A percentile compares a stretch with the other conserved stretches of the same genome.
These are phyloP conservation scores for Ecliptopera silaceata DNA, from an alignment of 2,888 invertebrate species.

Conservation along the genomic window DNA sequence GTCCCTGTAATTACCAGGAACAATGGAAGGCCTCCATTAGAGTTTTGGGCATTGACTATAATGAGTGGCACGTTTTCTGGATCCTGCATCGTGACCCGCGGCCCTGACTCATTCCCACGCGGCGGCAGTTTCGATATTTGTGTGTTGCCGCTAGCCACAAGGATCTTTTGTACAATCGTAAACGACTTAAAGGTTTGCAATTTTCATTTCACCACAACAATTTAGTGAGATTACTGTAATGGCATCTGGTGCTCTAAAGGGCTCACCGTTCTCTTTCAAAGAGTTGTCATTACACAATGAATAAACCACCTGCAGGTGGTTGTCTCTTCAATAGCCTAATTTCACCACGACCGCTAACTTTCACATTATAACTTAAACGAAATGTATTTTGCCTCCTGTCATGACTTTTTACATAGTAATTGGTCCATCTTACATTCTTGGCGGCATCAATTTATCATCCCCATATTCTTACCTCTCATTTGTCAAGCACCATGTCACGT, in stretches of 20 bases:
- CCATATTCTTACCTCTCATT: conserved; percentile 6
- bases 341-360: not conserved
- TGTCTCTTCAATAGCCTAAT: conserved; percentile 40
- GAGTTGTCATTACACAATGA: conserved; percentile 25
- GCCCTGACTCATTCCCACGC: conserved; percentile 54
- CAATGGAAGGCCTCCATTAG: conserved; percentile 45
- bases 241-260: conserved; percentile 33
- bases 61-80: conserved; percentile 55
- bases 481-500: conserved; percentile 12
- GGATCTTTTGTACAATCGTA: conserved; percentile 42
- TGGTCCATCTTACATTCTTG: not conserved
- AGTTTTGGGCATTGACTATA: conserved; percentile 48
- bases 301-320: conserved; percentile 27
- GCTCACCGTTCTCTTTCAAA: conserved; percentile 24
- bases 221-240: conserved; percentile 44
- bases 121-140: conserved; percentile 51
- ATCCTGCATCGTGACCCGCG: conserved; percentile 55
- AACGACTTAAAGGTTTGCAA: conserved; percentile 47
- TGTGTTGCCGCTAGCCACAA: conserved; percentile 38
- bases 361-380: too few relatives aligned
- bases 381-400: too few relatives aligned
- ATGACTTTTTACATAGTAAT: not conserved
- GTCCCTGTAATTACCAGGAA: conserved; percentile 47
- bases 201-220: conserved; percentile 43
- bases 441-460: not conserved